Evolutionary conservation across 1,140 invertebrate genomes (phyloP), one percentile per base, ranked within the genome.

Genomic region (Cherax destructor): DNA sequence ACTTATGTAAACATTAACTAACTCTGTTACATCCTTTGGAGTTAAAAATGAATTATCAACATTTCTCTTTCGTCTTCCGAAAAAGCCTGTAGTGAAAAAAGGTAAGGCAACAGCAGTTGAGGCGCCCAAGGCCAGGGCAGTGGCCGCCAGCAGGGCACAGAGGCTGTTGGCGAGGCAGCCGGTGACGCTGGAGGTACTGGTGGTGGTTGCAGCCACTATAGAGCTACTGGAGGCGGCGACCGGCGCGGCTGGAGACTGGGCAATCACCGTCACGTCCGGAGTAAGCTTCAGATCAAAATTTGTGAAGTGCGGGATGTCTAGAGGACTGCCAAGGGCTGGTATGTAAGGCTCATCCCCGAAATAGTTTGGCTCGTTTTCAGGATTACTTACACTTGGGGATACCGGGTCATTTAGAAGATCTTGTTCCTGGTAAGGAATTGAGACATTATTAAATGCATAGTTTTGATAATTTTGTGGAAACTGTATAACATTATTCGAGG

Each of bases 11-110:
- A 30, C 7, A 30, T 74, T 74, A 30, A 74, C n/a, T 3, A 74
- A 30, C 1, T 16, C 21, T 9, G n/a, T 7, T 6, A 11, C 69
- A 74, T 30, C 30, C 6, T 74, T n/a, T 21, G 24, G n/a, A 74
- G 69, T 30, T 7, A 74, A 18, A 65, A 56, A 5, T 5, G 21
- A 11, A 7, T 83, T 16, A 47, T 83, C 59, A 47, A 83, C 13
- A 49, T 56, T 83, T 83, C 81, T 65, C 49, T 16, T 83, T 56
- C 81, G 24, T 4, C 81, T 59, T 16, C 81, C 59, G 3, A 24
- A 49, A 30, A 74, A 4, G 5, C 65, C 65, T 5, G 65, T 11
- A 21, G 7, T 7, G 47, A 56, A 59, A 41, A 83, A 83, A 13
- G 81, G 81, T 1, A 69, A 18, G 18, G 24, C 30, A 47, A 83